Conservation (phyloP, 1,140 invertebrate genomes). For the Bombus waltoni region DNA sequence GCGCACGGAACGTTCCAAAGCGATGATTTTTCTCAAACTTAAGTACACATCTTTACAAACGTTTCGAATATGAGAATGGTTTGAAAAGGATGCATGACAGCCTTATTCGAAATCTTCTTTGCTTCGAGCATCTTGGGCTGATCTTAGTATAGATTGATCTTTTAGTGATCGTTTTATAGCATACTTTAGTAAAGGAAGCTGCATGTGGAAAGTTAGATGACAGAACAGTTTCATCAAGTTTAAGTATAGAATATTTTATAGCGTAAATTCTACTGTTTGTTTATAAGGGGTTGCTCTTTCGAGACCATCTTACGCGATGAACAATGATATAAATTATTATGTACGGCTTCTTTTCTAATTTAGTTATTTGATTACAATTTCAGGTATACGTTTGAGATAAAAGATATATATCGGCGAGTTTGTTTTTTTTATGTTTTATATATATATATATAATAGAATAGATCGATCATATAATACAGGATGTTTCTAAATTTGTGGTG, state of each 20-base stretch:
- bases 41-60: not conserved
- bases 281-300: not conserved
- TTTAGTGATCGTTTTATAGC: not conserved
- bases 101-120: not conserved
- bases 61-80: not conserved
- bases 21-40: not conserved
- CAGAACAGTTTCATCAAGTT: not conserved
- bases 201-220: not conserved
- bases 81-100: constrained; percentile 2
- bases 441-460: no score
- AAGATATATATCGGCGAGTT: not conserved
- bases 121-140: constrained; percentile 34
- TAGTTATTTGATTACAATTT: not conserved
- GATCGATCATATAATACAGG: no score
- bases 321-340: not conserved
- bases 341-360: not conserved
- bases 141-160: not conserved
- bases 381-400: not conserved
- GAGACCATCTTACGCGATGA: not conserved
- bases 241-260: not conserved
- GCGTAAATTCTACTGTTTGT: not conserved
- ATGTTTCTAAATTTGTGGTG: no score
- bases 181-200: not conserved
- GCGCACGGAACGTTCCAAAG: constrained; percentile 48
- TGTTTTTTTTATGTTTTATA: no score